Percentiles rank a stretch among this genome's conserved stretches.
Conservation (phyloP, 92 coral and sea anemone species). For the Desmophyllum pertusum region DNA sequence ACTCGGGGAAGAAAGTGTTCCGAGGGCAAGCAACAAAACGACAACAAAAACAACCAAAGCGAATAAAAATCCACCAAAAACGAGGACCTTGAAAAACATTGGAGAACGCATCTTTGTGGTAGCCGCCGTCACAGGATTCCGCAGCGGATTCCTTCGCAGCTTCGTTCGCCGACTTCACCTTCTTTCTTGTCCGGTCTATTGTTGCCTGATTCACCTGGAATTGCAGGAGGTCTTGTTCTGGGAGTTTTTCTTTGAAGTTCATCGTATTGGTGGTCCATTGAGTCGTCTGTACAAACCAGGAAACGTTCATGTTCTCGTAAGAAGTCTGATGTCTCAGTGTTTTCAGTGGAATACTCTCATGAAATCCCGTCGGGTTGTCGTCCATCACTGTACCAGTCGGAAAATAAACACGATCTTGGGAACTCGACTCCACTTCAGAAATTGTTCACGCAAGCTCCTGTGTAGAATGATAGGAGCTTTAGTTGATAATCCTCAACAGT, state of each 20-base stretch:
- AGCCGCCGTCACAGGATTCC: constrained; percentile 53
- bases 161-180: constrained; percentile 34
- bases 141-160: not conserved
- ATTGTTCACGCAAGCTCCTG: not conserved
- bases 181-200: constrained; percentile 50
- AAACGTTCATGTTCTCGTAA: constrained; percentile 63
- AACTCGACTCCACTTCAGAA: not conserved
- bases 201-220: not conserved
- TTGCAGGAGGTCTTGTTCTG: not conserved
- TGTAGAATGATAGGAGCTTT: not conserved
- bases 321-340: constrained; percentile 56
- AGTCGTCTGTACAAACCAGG: constrained; percentile 35
- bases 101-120: not conserved
- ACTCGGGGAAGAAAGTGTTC: constrained; percentile 25
- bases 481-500: not conserved
- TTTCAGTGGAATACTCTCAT: constrained; percentile 34
- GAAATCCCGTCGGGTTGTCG: constrained; percentile 29
- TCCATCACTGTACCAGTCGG: not conserved
- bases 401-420: constrained; percentile 22
- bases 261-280: constrained; percentile 77
- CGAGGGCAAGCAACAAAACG: constrained; percentile 40
- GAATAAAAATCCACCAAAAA: constrained; percentile 12
- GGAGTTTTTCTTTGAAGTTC: constrained; percentile 52
- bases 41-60: constrained; percentile 48
- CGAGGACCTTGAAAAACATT: constrained; percentile 40